Evolutionary conservation across 2,888 invertebrate species (phyloP).

Genomic region (Strigamia crassipes): DNA sequence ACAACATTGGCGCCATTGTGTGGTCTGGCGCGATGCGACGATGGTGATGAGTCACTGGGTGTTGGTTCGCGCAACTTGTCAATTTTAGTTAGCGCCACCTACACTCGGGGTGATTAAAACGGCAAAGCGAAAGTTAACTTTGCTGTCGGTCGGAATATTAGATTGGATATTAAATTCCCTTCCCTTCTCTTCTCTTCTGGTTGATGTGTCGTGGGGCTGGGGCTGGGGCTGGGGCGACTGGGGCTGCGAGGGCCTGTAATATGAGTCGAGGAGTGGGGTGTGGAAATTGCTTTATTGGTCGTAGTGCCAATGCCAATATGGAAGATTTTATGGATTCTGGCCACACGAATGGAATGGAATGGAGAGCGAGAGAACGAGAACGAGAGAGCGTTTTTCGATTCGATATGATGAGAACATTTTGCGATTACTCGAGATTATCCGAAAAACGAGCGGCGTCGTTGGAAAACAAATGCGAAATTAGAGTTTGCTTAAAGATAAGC

Average conservation of each 20-base stretch:
- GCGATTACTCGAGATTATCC: not conserved
- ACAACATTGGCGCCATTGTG: not conserved
- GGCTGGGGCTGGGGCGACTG: not conserved
- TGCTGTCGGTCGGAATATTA: too few species aligned
- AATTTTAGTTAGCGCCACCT: not conserved
- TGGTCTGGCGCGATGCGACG: too few species aligned
- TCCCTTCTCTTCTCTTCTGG: too few species aligned
- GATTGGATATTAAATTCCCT: too few species aligned
- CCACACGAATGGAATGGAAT: not conserved
- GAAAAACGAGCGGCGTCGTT: not conserved
- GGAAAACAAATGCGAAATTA: not conserved
- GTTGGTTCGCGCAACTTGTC: not conserved
- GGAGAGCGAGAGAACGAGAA: too few species aligned
- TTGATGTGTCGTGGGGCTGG: too few species aligned
- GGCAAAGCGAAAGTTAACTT: too few species aligned
- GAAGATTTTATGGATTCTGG: constrained; percentile 7
- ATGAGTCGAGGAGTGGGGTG: constrained; percentile 10
- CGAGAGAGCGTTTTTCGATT: not conserved
- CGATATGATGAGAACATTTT: constrained; percentile 10
- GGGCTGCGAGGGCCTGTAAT: not conserved
- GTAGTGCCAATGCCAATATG: not conserved
- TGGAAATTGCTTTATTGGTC: constrained; percentile 10
- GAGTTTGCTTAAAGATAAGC: not conserved
- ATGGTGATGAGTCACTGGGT: not conserved
- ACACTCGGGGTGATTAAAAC: too few species aligned